Percentiles rank a stretch among this genome's conserved stretches.
phyloP scores from a whole-genome alignment of 2,888 invertebrate genomes.

The Cephus sareptanus region DNA sequence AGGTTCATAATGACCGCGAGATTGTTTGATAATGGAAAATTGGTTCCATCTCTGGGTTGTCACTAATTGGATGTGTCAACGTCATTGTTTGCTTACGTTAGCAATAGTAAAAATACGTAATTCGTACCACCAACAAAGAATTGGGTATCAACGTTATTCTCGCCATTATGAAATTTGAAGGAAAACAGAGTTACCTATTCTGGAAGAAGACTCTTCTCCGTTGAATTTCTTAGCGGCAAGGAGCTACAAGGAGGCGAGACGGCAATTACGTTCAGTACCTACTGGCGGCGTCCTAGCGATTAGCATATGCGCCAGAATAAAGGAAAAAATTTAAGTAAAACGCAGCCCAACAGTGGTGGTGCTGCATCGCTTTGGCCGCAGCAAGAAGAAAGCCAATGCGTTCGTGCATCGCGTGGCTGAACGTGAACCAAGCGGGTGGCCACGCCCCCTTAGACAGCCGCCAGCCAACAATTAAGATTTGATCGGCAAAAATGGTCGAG shows the following conservation, averaged over 20 bases:
- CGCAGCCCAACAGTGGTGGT: neutral
- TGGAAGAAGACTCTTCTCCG: conserved; percentile 10
- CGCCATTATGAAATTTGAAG: neutral
- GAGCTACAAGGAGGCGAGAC: neutral
- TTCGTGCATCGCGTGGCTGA: conserved; percentile 65
- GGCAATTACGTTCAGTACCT: conserved; percentile 11
- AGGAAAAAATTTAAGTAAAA: neutral
- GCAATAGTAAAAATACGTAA: neutral
- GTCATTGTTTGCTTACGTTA: too few species aligned
- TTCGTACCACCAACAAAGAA: neutral
- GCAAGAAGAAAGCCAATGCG: conserved; percentile 53
- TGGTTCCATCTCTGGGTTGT: neutral
- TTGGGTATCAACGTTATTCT: neutral
- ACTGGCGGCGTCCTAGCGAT: conserved; percentile 33
- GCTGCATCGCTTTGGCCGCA: conserved; percentile 26
- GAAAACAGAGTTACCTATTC: neutral
- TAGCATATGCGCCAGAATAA: conserved; percentile 39
- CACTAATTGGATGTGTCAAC: neutral
- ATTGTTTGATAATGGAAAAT: neutral
- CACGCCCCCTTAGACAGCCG: conserved; percentile 66
- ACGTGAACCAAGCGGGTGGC: conserved; percentile 58
- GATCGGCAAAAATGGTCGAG: conserved; percentile 67
- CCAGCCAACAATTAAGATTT: conserved; percentile 67
- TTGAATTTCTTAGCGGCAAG: conserved; percentile 20
- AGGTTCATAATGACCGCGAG: neutral